A percentile compares a stretch with the other conserved stretches of the same genome.
Evolutionary conservation across 2,113 vertebrate species (phyloP).

Genomic region (Sylvilagus bachmani): DNA sequence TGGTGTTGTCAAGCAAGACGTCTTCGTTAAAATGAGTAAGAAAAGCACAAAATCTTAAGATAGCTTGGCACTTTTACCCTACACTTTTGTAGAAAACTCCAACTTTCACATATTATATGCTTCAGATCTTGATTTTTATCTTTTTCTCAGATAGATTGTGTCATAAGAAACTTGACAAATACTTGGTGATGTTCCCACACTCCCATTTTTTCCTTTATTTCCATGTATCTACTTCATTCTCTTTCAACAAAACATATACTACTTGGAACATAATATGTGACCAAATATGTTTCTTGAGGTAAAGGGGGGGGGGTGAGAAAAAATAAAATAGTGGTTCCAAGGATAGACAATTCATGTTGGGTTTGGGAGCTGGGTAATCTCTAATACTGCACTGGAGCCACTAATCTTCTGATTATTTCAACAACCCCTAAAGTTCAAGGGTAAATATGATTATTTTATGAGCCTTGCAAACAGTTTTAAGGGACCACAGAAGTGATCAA

Average conservation of each 20-base stretch:
- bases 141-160: neutral
- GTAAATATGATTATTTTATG: neutral
- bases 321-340: neutral
- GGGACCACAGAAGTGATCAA: neutral
- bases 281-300: neutral
- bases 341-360: neutral
- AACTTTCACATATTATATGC: neutral
- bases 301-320: neutral
- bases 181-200: neutral
- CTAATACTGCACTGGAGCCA: neutral
- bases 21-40: neutral
- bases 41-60: neutral
- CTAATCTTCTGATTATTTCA: neutral
- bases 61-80: neutral
- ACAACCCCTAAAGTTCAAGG: neutral
- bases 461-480: neutral
- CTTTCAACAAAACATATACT: conserved; percentile 1
- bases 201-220: neutral
- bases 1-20: neutral
- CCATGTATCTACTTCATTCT: neutral
- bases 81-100: neutral
- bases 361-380: neutral
- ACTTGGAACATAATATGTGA: neutral
- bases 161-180: neutral
- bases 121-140: neutral